A percentile compares a stretch with the other conserved stretches of the same genome.
These are phyloP conservation scores for Hemiscyllium ocellatum DNA, from an alignment of 2,113 vertebrate genomes.

Conservation along the genomic window DNA sequence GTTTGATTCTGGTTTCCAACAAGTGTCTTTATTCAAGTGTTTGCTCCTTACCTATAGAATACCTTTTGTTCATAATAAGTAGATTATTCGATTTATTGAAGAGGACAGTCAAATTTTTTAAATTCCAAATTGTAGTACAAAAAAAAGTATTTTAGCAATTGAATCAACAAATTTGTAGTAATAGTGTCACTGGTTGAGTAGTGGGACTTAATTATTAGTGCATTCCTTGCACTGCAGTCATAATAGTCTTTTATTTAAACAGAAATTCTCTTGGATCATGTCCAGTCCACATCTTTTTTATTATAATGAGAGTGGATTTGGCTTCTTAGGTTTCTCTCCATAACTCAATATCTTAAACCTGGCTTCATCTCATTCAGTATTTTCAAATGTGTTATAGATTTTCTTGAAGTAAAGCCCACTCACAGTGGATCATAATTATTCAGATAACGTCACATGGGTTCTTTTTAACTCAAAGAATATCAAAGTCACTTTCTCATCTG, in stretches of 20 bases:
- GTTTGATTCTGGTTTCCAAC: too few relatives aligned
- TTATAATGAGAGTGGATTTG: not conserved
- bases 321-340: not conserved
- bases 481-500: not conserved
- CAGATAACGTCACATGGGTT: not conserved
- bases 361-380: not conserved
- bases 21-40: too few relatives aligned
- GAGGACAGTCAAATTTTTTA: too few relatives aligned
- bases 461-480: not conserved
- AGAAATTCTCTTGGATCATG: not conserved
- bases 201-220: too few relatives aligned
- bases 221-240: too few relatives aligned
- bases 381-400: not conserved
- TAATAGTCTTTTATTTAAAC: not conserved
- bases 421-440: conserved; percentile 8
- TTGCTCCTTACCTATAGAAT: too few relatives aligned
- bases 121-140: too few relatives aligned
- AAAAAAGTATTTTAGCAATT: too few relatives aligned
- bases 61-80: too few relatives aligned
- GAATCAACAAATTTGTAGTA: too few relatives aligned
- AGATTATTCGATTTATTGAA: too few relatives aligned
- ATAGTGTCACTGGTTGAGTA: too few relatives aligned
- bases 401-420: not conserved
- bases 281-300: not conserved
- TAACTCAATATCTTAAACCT: not conserved